Conservation (phyloP, 2,113 vertebrate species). For the Bos indicus region DNA sequence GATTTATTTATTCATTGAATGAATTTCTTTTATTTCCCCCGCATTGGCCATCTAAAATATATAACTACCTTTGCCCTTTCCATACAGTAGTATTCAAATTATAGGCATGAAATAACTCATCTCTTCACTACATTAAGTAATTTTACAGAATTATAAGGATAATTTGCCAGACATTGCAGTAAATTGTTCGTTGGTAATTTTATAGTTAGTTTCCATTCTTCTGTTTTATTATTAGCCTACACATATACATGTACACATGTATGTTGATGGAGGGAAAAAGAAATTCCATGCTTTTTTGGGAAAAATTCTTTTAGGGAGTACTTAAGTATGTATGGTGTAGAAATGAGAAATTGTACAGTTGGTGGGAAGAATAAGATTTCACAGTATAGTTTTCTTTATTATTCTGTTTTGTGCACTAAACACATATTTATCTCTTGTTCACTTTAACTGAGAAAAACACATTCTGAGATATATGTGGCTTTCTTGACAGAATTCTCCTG, state of each 20-base stretch:
- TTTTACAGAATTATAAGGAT: not conserved
- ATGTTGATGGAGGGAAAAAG: not conserved
- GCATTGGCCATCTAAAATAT: slow-evolving; percentile 15
- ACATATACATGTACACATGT: not conserved
- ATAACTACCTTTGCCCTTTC: not conserved
- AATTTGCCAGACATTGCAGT: not conserved
- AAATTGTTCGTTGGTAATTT: not conserved
- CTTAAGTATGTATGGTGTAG: not conserved
- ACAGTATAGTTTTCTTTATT: not conserved
- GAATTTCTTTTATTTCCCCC: not conserved
- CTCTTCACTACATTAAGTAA: not conserved
- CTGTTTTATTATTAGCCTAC: not conserved
- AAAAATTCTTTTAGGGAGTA: not conserved
- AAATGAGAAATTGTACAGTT: not conserved
- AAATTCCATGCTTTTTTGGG: not conserved
- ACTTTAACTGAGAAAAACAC: not conserved
- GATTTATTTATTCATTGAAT: not conserved
- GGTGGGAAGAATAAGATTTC: not conserved
- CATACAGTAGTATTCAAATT: not conserved
- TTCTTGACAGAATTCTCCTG: not conserved
- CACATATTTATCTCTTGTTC: not conserved
- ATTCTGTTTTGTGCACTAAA: not conserved
- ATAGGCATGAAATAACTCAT: not conserved
- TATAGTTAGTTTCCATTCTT: not conserved
- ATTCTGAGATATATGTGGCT: not conserved